phyloP scores from a whole-genome alignment of 2,797 vertebrate species.

The Hybognathus amarus region DNA sequence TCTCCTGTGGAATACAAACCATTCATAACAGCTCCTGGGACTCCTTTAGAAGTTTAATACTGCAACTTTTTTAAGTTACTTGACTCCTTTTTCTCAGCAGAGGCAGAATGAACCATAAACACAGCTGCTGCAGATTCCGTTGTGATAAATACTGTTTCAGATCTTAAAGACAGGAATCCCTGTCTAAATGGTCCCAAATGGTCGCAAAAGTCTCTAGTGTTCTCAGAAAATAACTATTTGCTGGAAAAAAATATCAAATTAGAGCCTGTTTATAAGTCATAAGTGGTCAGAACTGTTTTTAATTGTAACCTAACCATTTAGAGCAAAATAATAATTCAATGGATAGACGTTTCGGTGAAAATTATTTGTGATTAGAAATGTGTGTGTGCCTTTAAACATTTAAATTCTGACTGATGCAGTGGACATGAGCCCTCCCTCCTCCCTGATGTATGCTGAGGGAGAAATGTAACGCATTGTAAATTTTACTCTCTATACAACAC shows the following conservation, averaged over 20 bases:
- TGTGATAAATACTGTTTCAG: not conserved
- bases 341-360: not conserved
- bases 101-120: conserved; percentile 29
- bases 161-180: not conserved
- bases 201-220: not conserved
- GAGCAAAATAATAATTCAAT: not conserved
- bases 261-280: not conserved
- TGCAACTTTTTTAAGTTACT: conserved; percentile 16
- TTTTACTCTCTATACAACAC: conserved; percentile 73
- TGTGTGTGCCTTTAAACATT: conserved; percentile 25
- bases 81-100: conserved; percentile 14
- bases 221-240: not conserved
- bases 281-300: not conserved
- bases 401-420: conserved; percentile 23
- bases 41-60: conserved; percentile 51
- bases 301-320: not conserved
- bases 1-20: conserved; percentile 17
- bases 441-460: conserved; percentile 59
- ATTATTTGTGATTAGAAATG: not conserved
- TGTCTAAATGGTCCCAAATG: not conserved
- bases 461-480: conserved; percentile 79
- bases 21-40: conserved; percentile 23
- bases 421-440: conserved; percentile 25
- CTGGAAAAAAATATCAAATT: not conserved
- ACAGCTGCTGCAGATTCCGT: conserved; percentile 16